These are phyloP conservation scores for Gymnoscopelus microlampas DNA, from an alignment of 2,797 vertebrate species.

Conservation along the genomic window DNA sequence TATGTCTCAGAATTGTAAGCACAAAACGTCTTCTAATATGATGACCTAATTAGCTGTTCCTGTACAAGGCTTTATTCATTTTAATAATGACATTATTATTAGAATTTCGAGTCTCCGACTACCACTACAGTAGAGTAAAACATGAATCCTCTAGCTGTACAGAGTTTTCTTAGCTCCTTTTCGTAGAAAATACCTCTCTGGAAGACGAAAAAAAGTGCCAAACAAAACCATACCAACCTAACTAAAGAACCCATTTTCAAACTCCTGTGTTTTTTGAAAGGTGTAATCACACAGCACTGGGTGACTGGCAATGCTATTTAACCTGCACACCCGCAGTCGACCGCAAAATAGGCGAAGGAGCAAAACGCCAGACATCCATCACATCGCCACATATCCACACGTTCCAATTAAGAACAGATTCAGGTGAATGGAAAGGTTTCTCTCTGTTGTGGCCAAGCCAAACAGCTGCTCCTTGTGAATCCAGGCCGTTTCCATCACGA, in stretches of 20 bases:
- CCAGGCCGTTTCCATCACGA: slow-evolving; percentile 57
- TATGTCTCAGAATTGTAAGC: too few species aligned
- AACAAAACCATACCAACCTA: not conserved
- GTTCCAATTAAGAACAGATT: slow-evolving; percentile 61
- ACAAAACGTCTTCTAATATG: too few species aligned
- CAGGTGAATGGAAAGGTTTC: slow-evolving; percentile 60
- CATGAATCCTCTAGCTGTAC: too few species aligned
- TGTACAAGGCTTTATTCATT: too few species aligned
- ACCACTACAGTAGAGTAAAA: too few species aligned
- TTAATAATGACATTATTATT: too few species aligned
- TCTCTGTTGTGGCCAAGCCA: slow-evolving; percentile 66
- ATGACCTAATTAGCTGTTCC: too few species aligned
- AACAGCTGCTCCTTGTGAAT: slow-evolving; percentile 67
- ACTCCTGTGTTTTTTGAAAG: not conserved
- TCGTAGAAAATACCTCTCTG: not conserved
- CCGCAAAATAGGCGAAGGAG: slow-evolving; percentile 57
- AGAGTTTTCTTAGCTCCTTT: not conserved
- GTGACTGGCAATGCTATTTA: slow-evolving; percentile 46
- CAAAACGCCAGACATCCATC: slow-evolving; percentile 57
- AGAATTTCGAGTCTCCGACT: too few species aligned
- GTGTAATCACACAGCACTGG: slow-evolving; percentile 19
- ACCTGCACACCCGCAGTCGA: slow-evolving; percentile 29
- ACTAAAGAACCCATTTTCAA: not conserved
- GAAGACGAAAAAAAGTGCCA: not conserved
- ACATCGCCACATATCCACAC: slow-evolving; percentile 49